Percentiles rank a stretch among this genome's conserved stretches.
phyloP scores from a whole-genome alignment of 2,888 invertebrate species.

The Dione juno region DNA sequence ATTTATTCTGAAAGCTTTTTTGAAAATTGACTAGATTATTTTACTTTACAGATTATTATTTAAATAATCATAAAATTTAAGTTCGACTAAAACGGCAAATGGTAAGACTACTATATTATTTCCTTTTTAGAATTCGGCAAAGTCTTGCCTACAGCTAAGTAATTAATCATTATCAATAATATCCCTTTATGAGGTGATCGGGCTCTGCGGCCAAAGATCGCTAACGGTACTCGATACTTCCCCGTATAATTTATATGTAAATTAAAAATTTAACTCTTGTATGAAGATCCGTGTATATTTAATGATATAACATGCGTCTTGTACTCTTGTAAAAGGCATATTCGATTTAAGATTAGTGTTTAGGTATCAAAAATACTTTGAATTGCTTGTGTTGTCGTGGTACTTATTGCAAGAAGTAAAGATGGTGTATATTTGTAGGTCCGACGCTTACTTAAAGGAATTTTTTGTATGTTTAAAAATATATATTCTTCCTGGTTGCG shows the following conservation, averaged over 20 bases:
- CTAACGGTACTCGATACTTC: constrained; percentile 26
- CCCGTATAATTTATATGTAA: constrained; percentile 29
- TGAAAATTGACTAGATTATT: neutral
- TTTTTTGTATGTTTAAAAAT: too few relatives aligned
- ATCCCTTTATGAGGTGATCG: constrained; percentile 6
- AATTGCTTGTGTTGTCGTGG: too few relatives aligned
- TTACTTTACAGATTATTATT: neutral
- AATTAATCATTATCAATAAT: constrained; percentile 15
- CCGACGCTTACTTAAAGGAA: too few relatives aligned
- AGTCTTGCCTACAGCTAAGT: neutral
- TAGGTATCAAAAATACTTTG: too few relatives aligned
- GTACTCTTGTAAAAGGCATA: neutral
- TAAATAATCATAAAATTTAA: neutral
- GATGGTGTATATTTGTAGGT: too few relatives aligned
- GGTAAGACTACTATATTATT: neutral
- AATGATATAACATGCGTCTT: neutral
- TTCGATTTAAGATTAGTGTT: neutral
- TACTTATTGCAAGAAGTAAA: too few relatives aligned
- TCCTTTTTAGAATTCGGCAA: neutral
- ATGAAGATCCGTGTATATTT: constrained; percentile 7
- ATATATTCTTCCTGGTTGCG: too few relatives aligned
- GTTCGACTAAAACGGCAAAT: neutral
- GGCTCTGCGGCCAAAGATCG: constrained; percentile 16
- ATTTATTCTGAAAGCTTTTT: neutral
- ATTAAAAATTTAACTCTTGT: constrained; percentile 20